Base-by-base conservation (phyloP, 1,140 invertebrate genomes). In the Pseudachorutes palmiensis region DNA sequence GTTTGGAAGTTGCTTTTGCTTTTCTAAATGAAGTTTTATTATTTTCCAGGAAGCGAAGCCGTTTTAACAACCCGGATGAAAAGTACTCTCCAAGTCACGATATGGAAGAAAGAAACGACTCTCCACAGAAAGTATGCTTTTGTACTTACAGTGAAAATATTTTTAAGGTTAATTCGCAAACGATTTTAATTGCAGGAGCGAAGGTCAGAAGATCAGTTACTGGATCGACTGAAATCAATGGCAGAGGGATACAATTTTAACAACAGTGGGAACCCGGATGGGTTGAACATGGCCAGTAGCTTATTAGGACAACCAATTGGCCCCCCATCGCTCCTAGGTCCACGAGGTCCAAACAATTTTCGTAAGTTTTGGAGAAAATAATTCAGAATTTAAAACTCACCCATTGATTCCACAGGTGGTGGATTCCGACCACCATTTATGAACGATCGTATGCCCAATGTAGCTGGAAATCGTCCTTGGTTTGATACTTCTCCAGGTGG, bases 381-480 rank as follows among this genome's bases (percentile, higher is more conserved):
- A 45, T 45, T 12, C 36, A 12, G 19, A 12, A 19, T 45, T 12
- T 45, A 9, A 45, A 45, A 12, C 9, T 45, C 19, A 45, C 36
- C 9, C 36, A 45, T 45, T 45, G 36, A 45, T 45, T 45, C 19
- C 36, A 45, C 24, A 60, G 58, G 58, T 51, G 62, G 62, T 12
- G 45, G 62, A 55, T 36, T 22, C 59, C 64, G 31, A 30, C 55
- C 48, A 3, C 65, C 28, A 14, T 70, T 64, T 67, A 26, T 69
- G 61, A 62, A 66, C 62, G 63, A 32, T 14, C 32, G 48, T 29
- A 28, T 16, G 5, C 28, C 29, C 55, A 45, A 74, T 75, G 65
- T 71, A 74, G 33, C 63, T 75, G 29, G 72, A 75, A 62, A 59
- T 71, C 58, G 75, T 72, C 62, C 74, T 71, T 48, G 73, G 62